Conservation (phyloP, 2,888 invertebrate species). For the Lasioglossum leucozonium region DNA sequence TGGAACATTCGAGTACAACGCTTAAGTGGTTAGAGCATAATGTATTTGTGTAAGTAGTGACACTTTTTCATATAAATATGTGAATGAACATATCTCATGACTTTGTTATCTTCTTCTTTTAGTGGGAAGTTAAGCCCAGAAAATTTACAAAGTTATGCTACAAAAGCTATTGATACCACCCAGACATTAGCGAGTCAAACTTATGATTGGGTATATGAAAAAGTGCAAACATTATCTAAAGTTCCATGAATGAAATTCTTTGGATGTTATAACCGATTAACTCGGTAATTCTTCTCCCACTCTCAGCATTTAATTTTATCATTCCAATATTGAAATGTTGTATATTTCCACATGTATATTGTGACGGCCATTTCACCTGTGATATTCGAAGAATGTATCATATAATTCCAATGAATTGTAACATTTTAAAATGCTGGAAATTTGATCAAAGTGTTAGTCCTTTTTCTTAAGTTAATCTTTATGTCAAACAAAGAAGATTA, state of each 20-base stretch:
- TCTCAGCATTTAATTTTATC: constrained; percentile 80
- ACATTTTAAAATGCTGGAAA: constrained; percentile 55
- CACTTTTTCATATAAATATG: neutral
- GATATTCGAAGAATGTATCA: constrained; percentile 78
- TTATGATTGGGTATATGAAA: constrained; percentile 91
- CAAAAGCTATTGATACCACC: constrained; percentile 89
- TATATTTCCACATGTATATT: constrained; percentile 70
- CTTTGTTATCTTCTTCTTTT: constrained; percentile 76
- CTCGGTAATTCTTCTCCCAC: constrained; percentile 65
- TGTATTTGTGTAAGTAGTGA: constrained; percentile 91
- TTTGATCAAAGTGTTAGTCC: constrained; percentile 33
- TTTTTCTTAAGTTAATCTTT: constrained; percentile 46
- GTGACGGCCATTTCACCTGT: constrained; percentile 81
- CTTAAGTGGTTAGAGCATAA: constrained; percentile 89
- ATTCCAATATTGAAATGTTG: constrained; percentile 70
- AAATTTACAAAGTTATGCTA: constrained; percentile 89
- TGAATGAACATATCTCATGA: neutral
- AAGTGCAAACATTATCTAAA: constrained; percentile 91
- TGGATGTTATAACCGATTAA: constrained; percentile 45
- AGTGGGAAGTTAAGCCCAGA: constrained; percentile 92
- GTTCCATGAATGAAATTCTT: constrained; percentile 86
- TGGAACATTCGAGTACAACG: constrained; percentile 73
- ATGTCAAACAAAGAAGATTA: constrained; percentile 45
- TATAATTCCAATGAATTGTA: constrained; percentile 61
- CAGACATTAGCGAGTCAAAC: constrained; percentile 89